Conservation (phyloP, 2,113 vertebrate species). For the Elachura formosa region DNA sequence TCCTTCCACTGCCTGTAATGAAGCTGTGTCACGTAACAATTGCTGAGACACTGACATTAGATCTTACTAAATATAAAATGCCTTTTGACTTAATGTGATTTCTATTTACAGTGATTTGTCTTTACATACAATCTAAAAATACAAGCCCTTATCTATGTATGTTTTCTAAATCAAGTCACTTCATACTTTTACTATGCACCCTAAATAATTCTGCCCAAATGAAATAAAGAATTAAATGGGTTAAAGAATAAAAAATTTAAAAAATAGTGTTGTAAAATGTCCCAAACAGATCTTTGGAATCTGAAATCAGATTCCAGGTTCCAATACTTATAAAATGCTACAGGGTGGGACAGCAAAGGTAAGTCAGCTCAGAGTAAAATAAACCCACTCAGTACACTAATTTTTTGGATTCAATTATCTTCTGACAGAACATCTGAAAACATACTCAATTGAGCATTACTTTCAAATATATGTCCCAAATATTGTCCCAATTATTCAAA, state of each 20-base stretch:
- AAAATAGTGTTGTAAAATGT: not conserved
- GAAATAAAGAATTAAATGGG: not conserved
- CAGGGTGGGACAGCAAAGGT: not conserved
- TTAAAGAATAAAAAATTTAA: not conserved
- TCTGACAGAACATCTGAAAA: not conserved
- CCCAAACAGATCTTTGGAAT: not conserved
- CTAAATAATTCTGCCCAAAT: not conserved
- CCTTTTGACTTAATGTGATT: not conserved
- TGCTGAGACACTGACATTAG: not conserved
- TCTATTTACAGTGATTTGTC: not conserved
- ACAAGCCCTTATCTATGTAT: not conserved
- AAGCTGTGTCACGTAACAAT: not conserved
- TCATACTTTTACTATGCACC: not conserved
- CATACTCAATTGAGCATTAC: not conserved
- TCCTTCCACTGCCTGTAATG: not conserved
- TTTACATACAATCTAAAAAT: not conserved
- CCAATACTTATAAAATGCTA: not conserved
- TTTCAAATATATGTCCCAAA: not conserved
- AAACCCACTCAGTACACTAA: not conserved
- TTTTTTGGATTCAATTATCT: not conserved
- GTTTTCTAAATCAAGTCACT: not conserved
- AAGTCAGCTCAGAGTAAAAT: not conserved
- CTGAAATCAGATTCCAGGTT: not conserved
- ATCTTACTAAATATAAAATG: not conserved
- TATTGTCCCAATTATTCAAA: no score